Evolutionary conservation across 30 jellyfish, hydroid and myxozoan species (phyloP), one percentile per base, ranked within the genome.

Genomic region (Hydra vulgaris): DNA sequence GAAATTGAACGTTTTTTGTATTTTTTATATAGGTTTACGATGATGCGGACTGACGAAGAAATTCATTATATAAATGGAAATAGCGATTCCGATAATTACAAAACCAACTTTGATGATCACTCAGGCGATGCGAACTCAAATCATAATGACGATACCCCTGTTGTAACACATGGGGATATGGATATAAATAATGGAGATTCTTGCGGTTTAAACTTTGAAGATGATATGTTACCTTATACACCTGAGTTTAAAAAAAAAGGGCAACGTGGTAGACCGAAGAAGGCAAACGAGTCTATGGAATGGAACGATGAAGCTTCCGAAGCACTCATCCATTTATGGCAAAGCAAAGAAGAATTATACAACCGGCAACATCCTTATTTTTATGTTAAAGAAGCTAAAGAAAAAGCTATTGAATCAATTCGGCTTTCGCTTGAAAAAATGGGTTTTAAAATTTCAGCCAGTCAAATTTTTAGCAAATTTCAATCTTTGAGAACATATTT

Each of bases 241-340:
- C 61, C 61, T 40, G 61, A 40, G 61, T 12, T 70, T 21, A 70
- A 70, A 73, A 23, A 19, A 53, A 78, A 78, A 78, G 23, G 40
- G 19, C 24, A 76, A 55, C 88, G 92, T 27, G 92, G 92, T 0
- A 83, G 87, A 20, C 92, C 92, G 4, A 55, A 22, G 20, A 74
- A 74, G 74, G 23, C 68, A 26, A 67, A 27, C 19, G 82, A 67
- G 22, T 53, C 79, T 4, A 23, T 61, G 23, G 88, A 83, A 17
- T 83, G 92, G 92, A 77, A 80, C 27, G 92, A 83, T 80, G 82
- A 74, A 18, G 92, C 85, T 26, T 66, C 84, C n/a, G 77, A 74
- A 16, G 76, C 82, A 53, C 82, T 83, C 18, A 83, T 83, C 18
- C 82, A 83, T 21, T 24, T 74, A 7, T 83, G 92, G 92, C 23